Evolutionary conservation across 2,888 invertebrate species (phyloP).

Genomic region (Ophion costatus): DNA sequence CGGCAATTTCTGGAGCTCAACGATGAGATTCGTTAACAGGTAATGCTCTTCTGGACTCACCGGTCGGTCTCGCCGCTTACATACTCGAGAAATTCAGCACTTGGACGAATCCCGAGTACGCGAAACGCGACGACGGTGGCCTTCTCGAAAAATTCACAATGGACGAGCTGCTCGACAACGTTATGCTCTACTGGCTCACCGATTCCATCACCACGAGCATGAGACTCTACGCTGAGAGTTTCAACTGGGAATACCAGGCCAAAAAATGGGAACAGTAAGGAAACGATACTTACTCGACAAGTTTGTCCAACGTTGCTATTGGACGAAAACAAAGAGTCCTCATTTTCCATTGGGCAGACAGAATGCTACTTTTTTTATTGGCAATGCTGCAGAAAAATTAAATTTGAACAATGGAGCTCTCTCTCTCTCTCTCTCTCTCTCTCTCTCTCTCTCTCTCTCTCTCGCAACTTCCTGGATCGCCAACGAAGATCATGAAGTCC

Average conservation of each 20-base stretch:
- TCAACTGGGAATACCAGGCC: slow-evolving; percentile 79
- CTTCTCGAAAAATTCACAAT: slow-evolving; percentile 87
- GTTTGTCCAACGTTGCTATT: background rate
- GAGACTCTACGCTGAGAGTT: slow-evolving; percentile 89
- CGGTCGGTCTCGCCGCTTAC: slow-evolving; percentile 94
- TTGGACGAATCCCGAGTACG: slow-evolving; percentile 87
- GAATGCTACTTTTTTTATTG: too few relatives aligned
- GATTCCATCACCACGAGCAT: slow-evolving; percentile 90
- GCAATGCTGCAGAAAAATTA: background rate
- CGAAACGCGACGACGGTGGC: slow-evolving; percentile 87
- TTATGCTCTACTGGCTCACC: slow-evolving; percentile 93
- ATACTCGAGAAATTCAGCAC: slow-evolving; percentile 95
- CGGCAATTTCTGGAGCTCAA: background rate
- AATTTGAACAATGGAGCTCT: too few relatives aligned
- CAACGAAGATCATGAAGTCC: too few relatives aligned
- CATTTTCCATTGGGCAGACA: background rate
- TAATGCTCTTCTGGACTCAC: slow-evolving; percentile 89
- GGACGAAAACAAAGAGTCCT: background rate
- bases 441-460: too few relatives aligned
- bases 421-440: too few relatives aligned
- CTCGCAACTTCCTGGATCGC: too few relatives aligned
- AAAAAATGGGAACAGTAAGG: slow-evolving; percentile 83
- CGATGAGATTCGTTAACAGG: slow-evolving; percentile 81
- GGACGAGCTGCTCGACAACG: slow-evolving; percentile 90
- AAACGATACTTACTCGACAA: background rate